These are phyloP conservation scores for Acipenser oxyrinchus DNA, from an alignment of 2,797 vertebrate genomes.

Conservation along the genomic window DNA sequence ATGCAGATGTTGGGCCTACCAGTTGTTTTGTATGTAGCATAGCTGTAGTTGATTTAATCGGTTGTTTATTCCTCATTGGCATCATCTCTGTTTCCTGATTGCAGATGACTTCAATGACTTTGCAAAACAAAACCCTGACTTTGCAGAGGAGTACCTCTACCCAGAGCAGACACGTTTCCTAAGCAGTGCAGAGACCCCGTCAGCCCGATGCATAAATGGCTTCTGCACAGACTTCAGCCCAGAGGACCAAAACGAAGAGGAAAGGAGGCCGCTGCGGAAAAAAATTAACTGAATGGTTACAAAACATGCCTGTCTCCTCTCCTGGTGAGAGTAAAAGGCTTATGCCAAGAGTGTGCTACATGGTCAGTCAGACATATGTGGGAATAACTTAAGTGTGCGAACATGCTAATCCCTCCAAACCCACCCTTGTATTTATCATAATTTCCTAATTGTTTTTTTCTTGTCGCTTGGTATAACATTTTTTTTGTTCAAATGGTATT, in stretches of 20 bases:
- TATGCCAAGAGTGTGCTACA: conserved; percentile 39
- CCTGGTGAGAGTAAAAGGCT: conserved; percentile 60
- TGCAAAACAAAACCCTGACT: conserved; percentile 68
- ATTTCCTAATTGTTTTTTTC: conserved; percentile 23
- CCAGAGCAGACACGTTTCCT: conserved; percentile 57
- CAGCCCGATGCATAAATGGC: conserved; percentile 68
- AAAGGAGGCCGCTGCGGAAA: conserved; percentile 53
- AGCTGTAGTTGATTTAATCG: no score
- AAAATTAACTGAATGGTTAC: conserved; percentile 71
- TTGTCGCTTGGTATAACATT: conserved; percentile 29
- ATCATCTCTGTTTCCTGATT: conserved; percentile 42
- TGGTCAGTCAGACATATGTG: conserved; percentile 35
- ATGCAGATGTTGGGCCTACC: neutral
- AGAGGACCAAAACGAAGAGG: conserved; percentile 39
- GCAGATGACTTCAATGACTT: conserved; percentile 81
- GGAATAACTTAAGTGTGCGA: conserved; percentile 24
- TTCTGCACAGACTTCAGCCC: conserved; percentile 94
- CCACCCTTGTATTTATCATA: conserved; percentile 37
- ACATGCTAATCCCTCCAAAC: conserved; percentile 34
- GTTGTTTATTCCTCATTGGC: no score
- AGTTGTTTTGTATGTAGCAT: neutral
- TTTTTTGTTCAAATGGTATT: conserved; percentile 21
- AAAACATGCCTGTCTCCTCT: conserved; percentile 47
- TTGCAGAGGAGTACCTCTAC: conserved; percentile 78
- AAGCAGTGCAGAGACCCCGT: conserved; percentile 38